Percentiles rank a stretch among this genome's conserved stretches.
These are phyloP conservation scores for Syngnathus rostellatus DNA, from an alignment of 2,797 vertebrate species.

Conservation along the genomic window DNA sequence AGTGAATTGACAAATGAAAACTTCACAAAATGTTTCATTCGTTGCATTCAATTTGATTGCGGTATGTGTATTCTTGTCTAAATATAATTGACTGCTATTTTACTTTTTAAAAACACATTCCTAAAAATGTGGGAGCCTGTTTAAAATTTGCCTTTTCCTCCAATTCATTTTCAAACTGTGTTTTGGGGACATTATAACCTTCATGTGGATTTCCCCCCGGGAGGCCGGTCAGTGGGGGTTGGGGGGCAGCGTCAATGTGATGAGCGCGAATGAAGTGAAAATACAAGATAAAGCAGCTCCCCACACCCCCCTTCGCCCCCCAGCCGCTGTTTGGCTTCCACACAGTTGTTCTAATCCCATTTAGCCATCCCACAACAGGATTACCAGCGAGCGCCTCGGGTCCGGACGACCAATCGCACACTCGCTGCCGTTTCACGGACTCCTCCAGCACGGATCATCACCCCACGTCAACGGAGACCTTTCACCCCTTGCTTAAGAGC, in stretches of 20 bases:
- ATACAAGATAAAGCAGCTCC: constrained; percentile 39
- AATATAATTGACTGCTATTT: too few relatives aligned
- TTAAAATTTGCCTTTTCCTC: constrained; percentile 8
- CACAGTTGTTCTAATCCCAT: constrained; percentile 66
- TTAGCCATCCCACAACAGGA: constrained; percentile 67
- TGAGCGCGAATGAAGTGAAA: constrained; percentile 45
- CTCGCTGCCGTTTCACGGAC: constrained; percentile 51
- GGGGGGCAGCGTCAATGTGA: constrained; percentile 27
- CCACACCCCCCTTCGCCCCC: constrained; percentile 21
- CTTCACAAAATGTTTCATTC: too few relatives aligned
- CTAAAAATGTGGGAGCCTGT: neutral
- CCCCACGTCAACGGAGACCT: neutral
- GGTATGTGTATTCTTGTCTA: too few relatives aligned
- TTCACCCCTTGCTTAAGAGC: neutral
- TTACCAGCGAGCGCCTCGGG: constrained; percentile 54
- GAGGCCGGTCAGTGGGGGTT: constrained; percentile 1
- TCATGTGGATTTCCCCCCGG: constrained; percentile 16
- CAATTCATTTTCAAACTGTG: neutral
- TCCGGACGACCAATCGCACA: constrained; percentile 51
- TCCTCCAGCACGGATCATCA: constrained; percentile 35
- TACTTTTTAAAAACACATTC: too few relatives aligned
- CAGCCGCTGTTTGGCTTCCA: constrained; percentile 45
- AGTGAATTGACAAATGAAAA: too few relatives aligned
- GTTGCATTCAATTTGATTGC: too few relatives aligned
- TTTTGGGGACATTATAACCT: constrained; percentile 3